These are phyloP conservation scores for Dasypogon diadema DNA, from an alignment of 2,888 invertebrate species.

Conservation along the genomic window DNA sequence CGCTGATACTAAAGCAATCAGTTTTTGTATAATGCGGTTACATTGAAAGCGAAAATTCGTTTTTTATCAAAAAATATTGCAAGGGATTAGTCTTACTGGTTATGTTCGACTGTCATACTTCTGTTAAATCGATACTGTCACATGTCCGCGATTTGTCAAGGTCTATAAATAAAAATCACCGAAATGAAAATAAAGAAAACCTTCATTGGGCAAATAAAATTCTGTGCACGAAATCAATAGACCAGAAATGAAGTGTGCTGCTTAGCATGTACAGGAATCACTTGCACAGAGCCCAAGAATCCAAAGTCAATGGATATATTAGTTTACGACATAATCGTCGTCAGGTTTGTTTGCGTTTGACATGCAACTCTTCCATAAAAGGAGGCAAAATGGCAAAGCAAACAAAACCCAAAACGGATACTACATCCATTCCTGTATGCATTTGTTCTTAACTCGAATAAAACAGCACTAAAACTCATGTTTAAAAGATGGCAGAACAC, in stretches of 20 bases:
- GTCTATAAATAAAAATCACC: constrained; percentile 33
- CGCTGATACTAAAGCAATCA: too few species aligned
- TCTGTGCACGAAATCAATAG: neutral
- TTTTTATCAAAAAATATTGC: constrained; percentile 17
- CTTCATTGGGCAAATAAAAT: neutral
- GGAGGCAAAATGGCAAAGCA: too few species aligned
- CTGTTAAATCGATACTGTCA: constrained; percentile 41
- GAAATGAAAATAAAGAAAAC: neutral
- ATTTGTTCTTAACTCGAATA: too few species aligned
- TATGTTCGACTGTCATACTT: constrained; percentile 25
- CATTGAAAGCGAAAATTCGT: constrained; percentile 14
- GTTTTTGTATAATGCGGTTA: neutral
- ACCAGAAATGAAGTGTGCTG: constrained; percentile 13
- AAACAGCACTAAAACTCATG: neutral
- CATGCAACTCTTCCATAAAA: constrained; percentile 53
- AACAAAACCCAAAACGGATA: too few species aligned
- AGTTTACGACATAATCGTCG: constrained; percentile 40
- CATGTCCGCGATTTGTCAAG: constrained; percentile 44
- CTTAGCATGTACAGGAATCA: too few species aligned
- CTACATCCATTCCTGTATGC: too few species aligned
- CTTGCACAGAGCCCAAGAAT: constrained; percentile 10
- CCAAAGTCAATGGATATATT: neutral
- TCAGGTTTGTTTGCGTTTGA: constrained; percentile 52
- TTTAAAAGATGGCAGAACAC: too few species aligned
- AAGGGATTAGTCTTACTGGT: constrained; percentile 14